Evolutionary conservation across 2,113 vertebrate species (phyloP).

Genomic region (Delphinus delphis): DNA sequence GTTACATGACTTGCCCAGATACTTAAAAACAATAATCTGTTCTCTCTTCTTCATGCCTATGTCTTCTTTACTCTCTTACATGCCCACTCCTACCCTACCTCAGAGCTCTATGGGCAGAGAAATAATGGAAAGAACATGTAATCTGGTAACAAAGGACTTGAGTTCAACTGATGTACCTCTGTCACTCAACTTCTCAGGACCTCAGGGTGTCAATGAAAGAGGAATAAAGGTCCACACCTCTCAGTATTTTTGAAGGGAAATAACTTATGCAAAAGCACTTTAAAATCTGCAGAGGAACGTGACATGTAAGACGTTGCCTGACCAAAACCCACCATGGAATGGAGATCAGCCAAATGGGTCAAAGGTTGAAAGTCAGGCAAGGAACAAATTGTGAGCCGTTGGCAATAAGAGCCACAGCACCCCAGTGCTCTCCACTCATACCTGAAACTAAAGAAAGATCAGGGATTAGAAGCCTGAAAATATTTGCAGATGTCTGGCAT

Average conservation of each 20-base stretch:
- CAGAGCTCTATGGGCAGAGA: background rate
- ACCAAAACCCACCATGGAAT: background rate
- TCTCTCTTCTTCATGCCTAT: background rate
- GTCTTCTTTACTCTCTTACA: background rate
- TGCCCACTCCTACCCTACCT: background rate
- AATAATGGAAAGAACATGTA: background rate
- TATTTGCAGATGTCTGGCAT: conserved; percentile 18
- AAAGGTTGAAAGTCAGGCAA: background rate
- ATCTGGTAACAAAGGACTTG: background rate
- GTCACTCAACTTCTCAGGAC: background rate
- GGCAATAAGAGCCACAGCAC: background rate
- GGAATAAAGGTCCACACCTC: background rate
- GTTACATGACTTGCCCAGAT: background rate
- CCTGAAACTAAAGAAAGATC: background rate
- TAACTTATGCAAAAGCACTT: background rate
- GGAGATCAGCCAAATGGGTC: background rate
- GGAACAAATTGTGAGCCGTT: background rate
- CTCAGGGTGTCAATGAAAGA: background rate
- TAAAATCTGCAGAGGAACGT: background rate
- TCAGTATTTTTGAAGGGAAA: background rate
- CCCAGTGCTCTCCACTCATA: background rate
- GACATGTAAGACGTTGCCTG: background rate
- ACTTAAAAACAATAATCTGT: background rate
- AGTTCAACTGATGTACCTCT: background rate
- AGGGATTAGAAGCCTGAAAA: background rate